phyloP scores from a whole-genome alignment of 1,140 invertebrate species.

The Drosophila simulans region DNA sequence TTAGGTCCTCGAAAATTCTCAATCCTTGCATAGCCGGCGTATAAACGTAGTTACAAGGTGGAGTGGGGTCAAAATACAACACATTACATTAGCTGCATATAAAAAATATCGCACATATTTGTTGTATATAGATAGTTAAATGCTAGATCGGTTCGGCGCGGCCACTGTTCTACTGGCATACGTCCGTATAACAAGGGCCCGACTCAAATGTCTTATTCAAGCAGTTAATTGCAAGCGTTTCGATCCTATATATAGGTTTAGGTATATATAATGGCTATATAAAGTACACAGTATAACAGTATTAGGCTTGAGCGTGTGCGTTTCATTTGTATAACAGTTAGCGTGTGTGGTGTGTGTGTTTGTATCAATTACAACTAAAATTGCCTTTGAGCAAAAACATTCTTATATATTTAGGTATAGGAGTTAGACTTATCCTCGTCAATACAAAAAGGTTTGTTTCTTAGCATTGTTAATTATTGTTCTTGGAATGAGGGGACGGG shows the following conservation, averaged over 20 bases:
- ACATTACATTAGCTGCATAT: conserved; percentile 52
- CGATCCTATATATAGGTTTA: conserved; percentile 18
- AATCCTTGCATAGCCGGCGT: neutral
- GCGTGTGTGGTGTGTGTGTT: conserved; percentile 30
- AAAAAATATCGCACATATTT: conserved; percentile 68
- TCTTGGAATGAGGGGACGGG: conserved; percentile 14
- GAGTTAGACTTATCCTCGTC: conserved; percentile 52
- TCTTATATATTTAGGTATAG: conserved; percentile 6
- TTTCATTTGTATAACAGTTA: conserved; percentile 67
- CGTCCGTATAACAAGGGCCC: neutral
- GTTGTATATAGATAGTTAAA: conserved; percentile 22
- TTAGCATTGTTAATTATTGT: conserved; percentile 29
- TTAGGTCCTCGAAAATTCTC: neutral
- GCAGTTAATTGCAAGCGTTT: conserved; percentile 38
- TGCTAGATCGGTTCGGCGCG: conserved; percentile 25
- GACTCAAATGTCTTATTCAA: conserved; percentile 21
- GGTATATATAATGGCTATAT: conserved; percentile 37
- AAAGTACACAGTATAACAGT: conserved; percentile 65
- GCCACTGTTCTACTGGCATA: conserved; percentile 18
- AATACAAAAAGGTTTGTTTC: conserved; percentile 12
- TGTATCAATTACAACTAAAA: conserved; percentile 39
- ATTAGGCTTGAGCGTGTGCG: conserved; percentile 47
- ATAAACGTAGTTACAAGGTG: conserved; percentile 13
- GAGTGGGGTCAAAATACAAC: conserved; percentile 27
- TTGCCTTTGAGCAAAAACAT: conserved; percentile 41